Conservation (phyloP, 2,888 invertebrate species). For the Eurois occulta region DNA sequence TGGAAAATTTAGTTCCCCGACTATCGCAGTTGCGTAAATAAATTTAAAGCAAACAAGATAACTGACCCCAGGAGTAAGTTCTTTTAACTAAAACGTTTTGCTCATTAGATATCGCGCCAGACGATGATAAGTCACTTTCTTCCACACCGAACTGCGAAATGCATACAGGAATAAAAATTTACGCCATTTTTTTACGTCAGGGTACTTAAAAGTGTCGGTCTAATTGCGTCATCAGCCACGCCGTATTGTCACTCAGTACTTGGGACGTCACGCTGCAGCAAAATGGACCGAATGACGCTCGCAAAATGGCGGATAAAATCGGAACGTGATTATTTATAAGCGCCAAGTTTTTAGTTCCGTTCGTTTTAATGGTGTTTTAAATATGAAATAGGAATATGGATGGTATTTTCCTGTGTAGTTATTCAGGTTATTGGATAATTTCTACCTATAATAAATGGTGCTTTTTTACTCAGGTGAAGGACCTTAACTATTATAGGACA, state of each 20-base stretch:
- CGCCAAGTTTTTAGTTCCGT: slow-evolving; percentile 48
- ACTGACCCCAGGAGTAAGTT: slow-evolving; percentile 28
- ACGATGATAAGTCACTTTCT: slow-evolving; percentile 44
- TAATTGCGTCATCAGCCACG: slow-evolving; percentile 68
- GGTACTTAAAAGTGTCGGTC: slow-evolving; percentile 58
- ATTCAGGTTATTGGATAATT: slow-evolving; percentile 13
- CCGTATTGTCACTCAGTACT: slow-evolving; percentile 63
- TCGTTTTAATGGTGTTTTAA: slow-evolving; percentile 51
- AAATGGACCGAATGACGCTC: slow-evolving; percentile 63
- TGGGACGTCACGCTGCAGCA: slow-evolving; percentile 60
- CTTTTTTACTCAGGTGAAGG: background rate
- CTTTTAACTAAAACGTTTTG: slow-evolving; percentile 37
- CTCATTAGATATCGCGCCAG: slow-evolving; percentile 48
- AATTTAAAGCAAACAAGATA: slow-evolving; percentile 36
- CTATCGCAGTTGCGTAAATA: slow-evolving; percentile 43
- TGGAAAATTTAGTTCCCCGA: slow-evolving; percentile 32
- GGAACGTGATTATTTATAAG: slow-evolving; percentile 57
- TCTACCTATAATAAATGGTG: background rate
- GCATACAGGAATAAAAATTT: slow-evolving; percentile 57
- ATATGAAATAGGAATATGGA: slow-evolving; percentile 38
- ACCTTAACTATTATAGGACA: background rate
- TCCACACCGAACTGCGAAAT: slow-evolving; percentile 49
- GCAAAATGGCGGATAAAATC: slow-evolving; percentile 63
- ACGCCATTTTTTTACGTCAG: slow-evolving; percentile 56
- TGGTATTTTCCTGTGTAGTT: slow-evolving; percentile 18